A percentile compares a stretch with the other conserved stretches of the same genome.
These are phyloP conservation scores for Vanessa tameamea DNA, from an alignment of 1,140 invertebrate species.

Conservation along the genomic window DNA sequence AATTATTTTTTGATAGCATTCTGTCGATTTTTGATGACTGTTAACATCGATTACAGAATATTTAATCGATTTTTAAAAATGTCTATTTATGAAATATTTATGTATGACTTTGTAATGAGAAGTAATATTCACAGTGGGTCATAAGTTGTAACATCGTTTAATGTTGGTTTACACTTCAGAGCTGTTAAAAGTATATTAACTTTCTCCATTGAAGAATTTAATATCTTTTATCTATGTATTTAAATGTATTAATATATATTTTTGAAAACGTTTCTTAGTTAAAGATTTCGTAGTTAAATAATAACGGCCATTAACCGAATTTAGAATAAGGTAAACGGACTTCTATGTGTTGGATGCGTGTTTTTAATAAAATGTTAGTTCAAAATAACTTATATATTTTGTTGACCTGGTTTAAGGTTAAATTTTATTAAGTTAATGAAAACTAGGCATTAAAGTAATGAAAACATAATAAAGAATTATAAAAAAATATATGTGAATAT, in stretches of 20 bases:
- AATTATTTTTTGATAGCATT: constrained; percentile 50
- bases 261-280: too few species aligned
- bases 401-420: too few species aligned
- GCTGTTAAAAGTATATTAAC: not conserved
- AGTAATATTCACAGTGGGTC: constrained; percentile 37
- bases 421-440: too few species aligned
- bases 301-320: too few species aligned
- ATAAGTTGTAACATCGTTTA: constrained; percentile 13
- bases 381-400: too few species aligned
- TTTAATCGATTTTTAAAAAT: constrained; percentile 15
- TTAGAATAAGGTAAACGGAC: too few species aligned
- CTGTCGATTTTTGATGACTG: constrained; percentile 36
- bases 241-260: too few species aligned
- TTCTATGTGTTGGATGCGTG: too few species aligned
- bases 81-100: not conserved
- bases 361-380: too few species aligned
- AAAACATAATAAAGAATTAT: not conserved
- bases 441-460: too few species aligned
- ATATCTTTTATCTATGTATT: too few species aligned
- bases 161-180: constrained; percentile 37
- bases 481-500: not conserved
- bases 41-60: constrained; percentile 41
- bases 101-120: constrained; percentile 33
- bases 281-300: too few species aligned
- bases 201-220: not conserved